Conservation (phyloP, 2,888 invertebrate genomes). For the Diadegma fenestrale region DNA sequence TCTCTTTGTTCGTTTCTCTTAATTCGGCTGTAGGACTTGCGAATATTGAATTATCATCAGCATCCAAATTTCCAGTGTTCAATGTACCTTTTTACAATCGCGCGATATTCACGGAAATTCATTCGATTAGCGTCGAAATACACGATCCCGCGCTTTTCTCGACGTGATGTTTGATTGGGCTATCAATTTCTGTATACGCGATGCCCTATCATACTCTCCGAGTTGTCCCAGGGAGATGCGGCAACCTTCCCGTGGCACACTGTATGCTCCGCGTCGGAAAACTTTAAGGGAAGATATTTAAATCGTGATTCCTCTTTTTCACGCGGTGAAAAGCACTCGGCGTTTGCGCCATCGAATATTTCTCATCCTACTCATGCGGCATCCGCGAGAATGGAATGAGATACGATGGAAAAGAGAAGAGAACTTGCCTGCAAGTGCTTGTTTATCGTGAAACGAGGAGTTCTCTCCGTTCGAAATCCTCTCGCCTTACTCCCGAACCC, state of each 20-base stretch:
- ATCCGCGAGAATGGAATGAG: constrained; percentile 38
- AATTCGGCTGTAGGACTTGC: constrained; percentile 11
- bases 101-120: constrained; percentile 29
- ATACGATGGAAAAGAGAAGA: constrained; percentile 50
- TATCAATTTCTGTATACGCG: constrained; percentile 57
- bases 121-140: constrained; percentile 46
- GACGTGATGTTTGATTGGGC: constrained; percentile 73
- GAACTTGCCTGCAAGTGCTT: constrained; percentile 62
- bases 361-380: constrained; percentile 22
- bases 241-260: constrained; percentile 30
- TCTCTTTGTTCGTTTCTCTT: constrained; percentile 32
- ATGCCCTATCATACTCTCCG: background rate
- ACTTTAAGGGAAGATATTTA: constrained; percentile 76
- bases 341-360: constrained; percentile 54
- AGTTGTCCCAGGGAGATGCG: background rate
- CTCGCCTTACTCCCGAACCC: background rate
- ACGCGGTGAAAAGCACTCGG: constrained; percentile 50
- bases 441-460: constrained; percentile 61
- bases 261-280: constrained; percentile 53
- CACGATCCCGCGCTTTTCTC: constrained; percentile 72
- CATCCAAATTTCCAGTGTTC: constrained; percentile 48
- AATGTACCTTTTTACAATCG: constrained; percentile 52
- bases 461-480: constrained; percentile 39
- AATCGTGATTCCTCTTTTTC: constrained; percentile 73
- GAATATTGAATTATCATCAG: constrained; percentile 46